Percentiles rank a stretch among this genome's conserved stretches.
phyloP scores from a whole-genome alignment of 2,797 vertebrate species.

The Leucoraja ocellata region DNA sequence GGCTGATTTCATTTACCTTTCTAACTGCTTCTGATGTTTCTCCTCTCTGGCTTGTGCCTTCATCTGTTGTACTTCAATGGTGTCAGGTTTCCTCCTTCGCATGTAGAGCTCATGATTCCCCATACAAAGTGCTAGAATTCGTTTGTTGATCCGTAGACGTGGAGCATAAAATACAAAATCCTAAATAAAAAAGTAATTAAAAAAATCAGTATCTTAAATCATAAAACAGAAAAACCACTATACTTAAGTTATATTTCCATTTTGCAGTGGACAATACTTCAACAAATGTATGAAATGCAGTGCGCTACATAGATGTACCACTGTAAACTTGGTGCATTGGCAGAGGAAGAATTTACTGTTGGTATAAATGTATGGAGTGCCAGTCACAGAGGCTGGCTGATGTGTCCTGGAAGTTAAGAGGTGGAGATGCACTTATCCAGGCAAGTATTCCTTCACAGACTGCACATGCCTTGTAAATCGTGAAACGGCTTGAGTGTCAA shows the following conservation, averaged over 20 bases:
- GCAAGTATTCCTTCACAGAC: too few relatives aligned
- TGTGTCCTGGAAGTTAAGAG: too few relatives aligned
- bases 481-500: too few relatives aligned
- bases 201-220: slow-evolving; percentile 1
- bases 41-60: slow-evolving; percentile 94
- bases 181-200: slow-evolving; percentile 54
- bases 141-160: slow-evolving; percentile 92
- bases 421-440: too few relatives aligned
- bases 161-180: slow-evolving; percentile 97
- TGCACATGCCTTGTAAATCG: too few relatives aligned
- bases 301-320: too few relatives aligned
- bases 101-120: slow-evolving; percentile 97
- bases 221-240: neutral
- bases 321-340: too few relatives aligned
- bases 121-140: slow-evolving; percentile 92
- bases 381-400: too few relatives aligned
- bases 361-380: too few relatives aligned
- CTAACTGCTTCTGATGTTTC: slow-evolving; percentile 94
- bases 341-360: too few relatives aligned
- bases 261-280: neutral
- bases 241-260: neutral
- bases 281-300: too few relatives aligned
- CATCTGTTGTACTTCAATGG: slow-evolving; percentile 98
- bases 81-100: slow-evolving; percentile 92
- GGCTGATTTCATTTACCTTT: slow-evolving; percentile 64